A percentile compares a stretch with the other conserved stretches of the same genome.
Evolutionary conservation across 2,113 vertebrate species (phyloP).

Genomic region (Syrrhaptes paradoxus): DNA sequence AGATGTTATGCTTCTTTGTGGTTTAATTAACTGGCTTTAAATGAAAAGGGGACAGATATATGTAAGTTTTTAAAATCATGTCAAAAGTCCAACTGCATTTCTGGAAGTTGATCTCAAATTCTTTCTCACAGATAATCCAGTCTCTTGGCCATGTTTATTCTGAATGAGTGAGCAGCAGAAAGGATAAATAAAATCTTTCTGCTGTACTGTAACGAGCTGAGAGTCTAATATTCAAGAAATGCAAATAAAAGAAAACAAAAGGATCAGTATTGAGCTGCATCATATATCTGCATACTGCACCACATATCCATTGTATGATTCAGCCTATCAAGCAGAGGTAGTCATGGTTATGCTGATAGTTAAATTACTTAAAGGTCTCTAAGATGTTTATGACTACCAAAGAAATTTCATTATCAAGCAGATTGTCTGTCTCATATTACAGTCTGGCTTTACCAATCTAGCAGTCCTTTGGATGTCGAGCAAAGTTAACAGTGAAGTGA

Average conservation of each 20-base stretch:
- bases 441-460: slow-evolving; percentile 61
- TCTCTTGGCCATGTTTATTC: slow-evolving; percentile 52
- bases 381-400: slow-evolving; percentile 70
- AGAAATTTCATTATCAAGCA: slow-evolving; percentile 73
- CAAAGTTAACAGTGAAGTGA: slow-evolving; percentile 71
- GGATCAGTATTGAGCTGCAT: not conserved
- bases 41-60: slow-evolving; percentile 44
- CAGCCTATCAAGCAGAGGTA: slow-evolving; percentile 39
- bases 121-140: slow-evolving; percentile 63
- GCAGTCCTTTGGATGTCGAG: slow-evolving; percentile 68
- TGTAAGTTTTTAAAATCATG: slow-evolving; percentile 24
- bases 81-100: slow-evolving; percentile 45
- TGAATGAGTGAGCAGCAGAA: slow-evolving; percentile 26
- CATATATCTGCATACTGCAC: not conserved
- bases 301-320: not conserved
- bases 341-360: slow-evolving; percentile 54
- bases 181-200: slow-evolving; percentile 44
- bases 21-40: slow-evolving; percentile 59
- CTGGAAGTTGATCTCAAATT: slow-evolving; percentile 50
- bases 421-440: slow-evolving; percentile 67
- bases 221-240: not conserved
- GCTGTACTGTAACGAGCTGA: not conserved
- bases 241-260: slow-evolving; percentile 32
- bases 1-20: slow-evolving; percentile 14
- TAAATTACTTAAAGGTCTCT: slow-evolving; percentile 65